These are phyloP conservation scores for Microcebus griseorufus DNA, from an alignment of 2,113 vertebrate genomes.

Conservation along the genomic window DNA sequence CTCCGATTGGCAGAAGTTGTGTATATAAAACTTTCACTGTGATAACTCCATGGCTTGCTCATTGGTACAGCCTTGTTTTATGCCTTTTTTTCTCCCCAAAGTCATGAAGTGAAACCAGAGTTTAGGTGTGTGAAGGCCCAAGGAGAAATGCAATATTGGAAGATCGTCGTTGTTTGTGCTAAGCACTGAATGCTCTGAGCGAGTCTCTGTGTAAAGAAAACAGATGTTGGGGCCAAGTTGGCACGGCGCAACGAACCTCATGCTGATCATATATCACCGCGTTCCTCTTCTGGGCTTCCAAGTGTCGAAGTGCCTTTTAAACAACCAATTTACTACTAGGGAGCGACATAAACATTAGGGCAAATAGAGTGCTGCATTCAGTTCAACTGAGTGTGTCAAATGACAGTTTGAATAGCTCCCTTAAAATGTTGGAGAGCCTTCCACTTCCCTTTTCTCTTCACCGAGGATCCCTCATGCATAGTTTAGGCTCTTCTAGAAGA, in stretches of 20 bases:
- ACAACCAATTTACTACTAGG: conserved; percentile 40
- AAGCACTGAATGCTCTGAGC: neutral
- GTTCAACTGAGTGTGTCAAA: conserved; percentile 56
- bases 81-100: neutral
- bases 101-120: neutral
- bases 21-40: neutral
- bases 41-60: neutral
- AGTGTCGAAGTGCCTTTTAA: conserved; percentile 38
- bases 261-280: neutral
- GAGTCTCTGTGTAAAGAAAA: neutral
- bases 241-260: neutral
- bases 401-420: conserved; percentile 37
- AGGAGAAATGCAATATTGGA: conserved; percentile 29
- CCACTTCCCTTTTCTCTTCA: neutral
- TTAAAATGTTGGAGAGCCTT: conserved; percentile 44
- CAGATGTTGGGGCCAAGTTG: conserved; percentile 47
- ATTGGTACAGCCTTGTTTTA: neutral
- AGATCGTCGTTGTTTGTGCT: neutral
- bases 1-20: neutral
- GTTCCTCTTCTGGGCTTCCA: neutral
- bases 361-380: conserved; percentile 39
- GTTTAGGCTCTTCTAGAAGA: neutral
- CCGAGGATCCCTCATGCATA: neutral
- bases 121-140: neutral
- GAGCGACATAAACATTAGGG: conserved; percentile 44